A percentile compares a stretch with the other conserved stretches of the same genome.
phyloP scores from a whole-genome alignment of 2,113 vertebrate genomes.

The Hemichromis elongatus region DNA sequence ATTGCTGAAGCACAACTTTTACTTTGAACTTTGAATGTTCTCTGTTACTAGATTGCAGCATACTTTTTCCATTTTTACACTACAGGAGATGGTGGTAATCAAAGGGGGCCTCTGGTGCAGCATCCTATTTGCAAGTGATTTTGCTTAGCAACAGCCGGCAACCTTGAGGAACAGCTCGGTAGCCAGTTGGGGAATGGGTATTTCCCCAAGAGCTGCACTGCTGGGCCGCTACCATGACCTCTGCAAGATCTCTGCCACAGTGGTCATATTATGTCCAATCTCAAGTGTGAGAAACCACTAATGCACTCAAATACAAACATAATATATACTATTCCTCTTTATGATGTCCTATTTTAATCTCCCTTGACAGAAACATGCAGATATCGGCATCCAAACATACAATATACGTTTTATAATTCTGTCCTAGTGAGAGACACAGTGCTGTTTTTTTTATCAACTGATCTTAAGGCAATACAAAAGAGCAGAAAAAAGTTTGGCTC shows the following conservation, averaged over 20 bases:
- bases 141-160: fast-evolving
- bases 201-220: background rate
- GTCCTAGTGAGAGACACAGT: background rate
- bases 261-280: background rate
- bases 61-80: background rate
- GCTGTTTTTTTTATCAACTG: background rate
- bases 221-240: background rate
- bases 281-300: background rate
- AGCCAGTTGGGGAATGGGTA: fast-evolving
- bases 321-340: background rate
- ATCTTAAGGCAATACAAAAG: background rate
- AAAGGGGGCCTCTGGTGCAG: background rate
- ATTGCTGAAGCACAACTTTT: background rate
- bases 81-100: background rate
- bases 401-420: background rate
- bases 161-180: fast-evolving
- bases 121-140: fast-evolving
- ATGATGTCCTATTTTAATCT: background rate
- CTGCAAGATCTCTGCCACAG: background rate
- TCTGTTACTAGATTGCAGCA: background rate
- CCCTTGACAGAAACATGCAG: background rate
- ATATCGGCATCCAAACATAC: background rate
- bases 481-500: background rate
- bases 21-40: background rate
- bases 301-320: background rate